A percentile compares a stretch with the other conserved stretches of the same genome.
Conservation (phyloP, 2,113 vertebrate genomes). For the Neolamprologus cancellatus region DNA sequence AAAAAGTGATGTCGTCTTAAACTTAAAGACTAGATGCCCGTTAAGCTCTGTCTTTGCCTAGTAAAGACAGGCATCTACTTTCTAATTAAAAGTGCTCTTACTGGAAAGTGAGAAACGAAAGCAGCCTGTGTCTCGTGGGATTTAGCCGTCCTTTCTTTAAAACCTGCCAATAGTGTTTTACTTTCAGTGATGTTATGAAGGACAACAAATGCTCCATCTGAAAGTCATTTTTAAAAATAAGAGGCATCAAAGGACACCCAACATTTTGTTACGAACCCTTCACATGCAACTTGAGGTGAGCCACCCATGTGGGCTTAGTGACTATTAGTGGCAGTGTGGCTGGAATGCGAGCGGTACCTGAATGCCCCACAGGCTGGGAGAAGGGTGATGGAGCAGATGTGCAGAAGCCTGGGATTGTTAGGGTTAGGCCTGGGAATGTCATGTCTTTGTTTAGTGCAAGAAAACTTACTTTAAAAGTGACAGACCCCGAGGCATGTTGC, state of each 20-base stretch:
- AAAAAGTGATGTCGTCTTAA: background rate
- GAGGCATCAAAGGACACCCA: conserved; percentile 43
- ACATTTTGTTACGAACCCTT: background rate
- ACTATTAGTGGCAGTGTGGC: background rate
- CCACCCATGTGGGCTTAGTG: background rate
- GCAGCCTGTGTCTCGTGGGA: background rate
- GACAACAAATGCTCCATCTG: conserved; percentile 42
- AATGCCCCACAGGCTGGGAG: background rate
- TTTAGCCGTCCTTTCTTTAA: background rate
- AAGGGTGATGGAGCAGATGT: conserved; percentile 12
- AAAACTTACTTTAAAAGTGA: conserved; percentile 15
- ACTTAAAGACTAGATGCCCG: background rate
- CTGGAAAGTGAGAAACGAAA: background rate
- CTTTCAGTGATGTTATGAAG: conserved; percentile 14
- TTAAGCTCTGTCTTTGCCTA: background rate
- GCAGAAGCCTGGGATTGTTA: background rate
- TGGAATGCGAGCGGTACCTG: conserved; percentile 1
- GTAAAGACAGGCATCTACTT: background rate
- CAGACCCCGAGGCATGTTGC: background rate
- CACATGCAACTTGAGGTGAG: conserved; percentile 2
- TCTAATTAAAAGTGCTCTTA: background rate
- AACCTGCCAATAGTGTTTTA: background rate
- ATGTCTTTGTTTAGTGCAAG: conserved; percentile 2
- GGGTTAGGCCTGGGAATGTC: background rate
- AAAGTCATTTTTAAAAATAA: conserved; percentile 53